Evolutionary conservation across 2,888 invertebrate species (phyloP).

Genomic region (Yponomeuta cagnagella): DNA sequence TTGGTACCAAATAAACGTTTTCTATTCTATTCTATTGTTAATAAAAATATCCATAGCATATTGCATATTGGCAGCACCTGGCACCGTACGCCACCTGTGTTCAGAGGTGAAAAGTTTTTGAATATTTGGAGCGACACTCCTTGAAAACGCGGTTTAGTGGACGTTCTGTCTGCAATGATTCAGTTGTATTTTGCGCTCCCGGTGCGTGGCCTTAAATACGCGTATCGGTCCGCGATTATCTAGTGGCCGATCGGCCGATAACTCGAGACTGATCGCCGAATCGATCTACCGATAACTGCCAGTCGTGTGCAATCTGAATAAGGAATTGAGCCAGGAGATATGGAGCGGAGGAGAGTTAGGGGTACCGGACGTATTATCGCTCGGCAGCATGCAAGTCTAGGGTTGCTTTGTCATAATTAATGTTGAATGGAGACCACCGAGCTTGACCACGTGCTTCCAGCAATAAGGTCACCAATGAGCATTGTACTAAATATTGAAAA

Average conservation of each 20-base stretch:
- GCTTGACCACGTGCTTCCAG: neutral
- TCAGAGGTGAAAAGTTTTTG: too few species aligned
- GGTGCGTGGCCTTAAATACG: neutral
- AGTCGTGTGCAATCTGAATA: neutral
- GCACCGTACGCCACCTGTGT: too few species aligned
- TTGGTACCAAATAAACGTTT: too few species aligned
- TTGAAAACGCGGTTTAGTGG: too few species aligned
- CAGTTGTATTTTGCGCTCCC: constrained; percentile 12
- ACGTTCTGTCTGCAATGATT: too few species aligned
- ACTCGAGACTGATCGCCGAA: neutral
- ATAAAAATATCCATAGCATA: too few species aligned
- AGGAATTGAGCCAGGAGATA: constrained; percentile 1
- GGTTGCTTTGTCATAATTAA: neutral
- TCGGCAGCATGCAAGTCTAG: neutral
- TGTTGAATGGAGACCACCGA: neutral
- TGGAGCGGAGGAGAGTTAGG: neutral
- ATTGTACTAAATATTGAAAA: too few species aligned
- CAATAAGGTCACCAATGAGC: too few species aligned
- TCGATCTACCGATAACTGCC: neutral
- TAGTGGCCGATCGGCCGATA: neutral
- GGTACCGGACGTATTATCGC: neutral
- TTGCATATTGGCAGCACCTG: too few species aligned
- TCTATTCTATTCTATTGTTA: too few species aligned
- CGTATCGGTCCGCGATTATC: neutral
- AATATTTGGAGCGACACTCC: too few species aligned